Evolutionary conservation across 2,113 vertebrate species (phyloP).

Genomic region (Onychorhynchus coronatus): DNA sequence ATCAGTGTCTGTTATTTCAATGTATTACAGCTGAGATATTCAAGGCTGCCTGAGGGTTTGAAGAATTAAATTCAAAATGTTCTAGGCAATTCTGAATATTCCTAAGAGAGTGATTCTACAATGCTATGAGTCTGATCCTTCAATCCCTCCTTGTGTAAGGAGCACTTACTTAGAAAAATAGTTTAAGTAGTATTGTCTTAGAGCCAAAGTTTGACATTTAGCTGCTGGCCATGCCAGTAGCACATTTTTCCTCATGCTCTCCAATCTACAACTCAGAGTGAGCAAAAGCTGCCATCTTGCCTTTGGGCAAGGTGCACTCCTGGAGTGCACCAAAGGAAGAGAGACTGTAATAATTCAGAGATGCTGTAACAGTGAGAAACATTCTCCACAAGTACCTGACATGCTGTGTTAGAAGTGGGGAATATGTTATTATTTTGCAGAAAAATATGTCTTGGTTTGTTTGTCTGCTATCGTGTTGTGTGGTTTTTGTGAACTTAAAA

Average conservation of each 20-base stretch:
- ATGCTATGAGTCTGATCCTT: conserved; percentile 54
- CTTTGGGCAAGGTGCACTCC: conserved; percentile 12
- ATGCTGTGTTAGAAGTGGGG: not conserved
- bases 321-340: not conserved
- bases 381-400: not conserved
- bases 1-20: conserved; percentile 30
- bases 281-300: not conserved
- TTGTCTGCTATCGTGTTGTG: not conserved
- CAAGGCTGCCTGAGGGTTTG: conserved; percentile 54
- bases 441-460: not conserved
- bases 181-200: conserved; percentile 40
- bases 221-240: conserved; percentile 37
- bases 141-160: conserved; percentile 46
- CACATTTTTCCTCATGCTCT: not conserved
- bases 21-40: conserved; percentile 34
- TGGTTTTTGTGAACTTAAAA: not conserved
- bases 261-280: not conserved
- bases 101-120: conserved; percentile 58
- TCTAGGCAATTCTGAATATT: conserved; percentile 56
- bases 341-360: fast-evolving
- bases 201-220: conserved; percentile 63
- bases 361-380: not conserved
- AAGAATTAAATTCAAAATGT: conserved; percentile 54
- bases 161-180: conserved; percentile 51
- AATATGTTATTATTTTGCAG: not conserved